phyloP scores from a whole-genome alignment of 2,888 invertebrate species.

The Drosophila paucipuncta region DNA sequence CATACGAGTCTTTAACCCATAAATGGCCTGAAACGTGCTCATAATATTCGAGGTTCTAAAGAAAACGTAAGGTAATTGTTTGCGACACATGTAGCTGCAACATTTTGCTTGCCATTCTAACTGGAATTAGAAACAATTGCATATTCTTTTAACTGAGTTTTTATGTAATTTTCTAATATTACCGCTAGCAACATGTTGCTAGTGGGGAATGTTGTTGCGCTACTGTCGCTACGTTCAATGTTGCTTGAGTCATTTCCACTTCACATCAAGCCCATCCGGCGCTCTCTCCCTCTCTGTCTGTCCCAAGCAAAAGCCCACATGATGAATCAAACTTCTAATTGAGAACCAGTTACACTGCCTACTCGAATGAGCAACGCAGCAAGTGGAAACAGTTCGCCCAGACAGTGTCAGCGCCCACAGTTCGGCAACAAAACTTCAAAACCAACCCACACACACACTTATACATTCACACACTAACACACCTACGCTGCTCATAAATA shows the following conservation, averaged over 20 bases:
- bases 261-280: slow-evolving; percentile 71
- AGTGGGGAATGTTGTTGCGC: slow-evolving; percentile 18
- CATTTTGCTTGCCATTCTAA: slow-evolving; percentile 3
- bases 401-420: slow-evolving; percentile 49
- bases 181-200: slow-evolving; percentile 30
- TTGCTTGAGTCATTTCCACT: slow-evolving; percentile 25
- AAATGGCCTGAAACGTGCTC: slow-evolving; percentile 60
- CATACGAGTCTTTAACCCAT: slow-evolving; percentile 51
- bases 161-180: background rate
- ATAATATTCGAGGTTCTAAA: slow-evolving; percentile 47
- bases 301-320: slow-evolving; percentile 66
- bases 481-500: slow-evolving; percentile 39
- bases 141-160: background rate
- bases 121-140: background rate
- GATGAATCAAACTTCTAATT: slow-evolving; percentile 61
- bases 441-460: slow-evolving; percentile 51
- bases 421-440: slow-evolving; percentile 33
- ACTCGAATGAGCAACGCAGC: slow-evolving; percentile 40
- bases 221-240: slow-evolving; percentile 7
- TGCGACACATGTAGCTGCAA: slow-evolving; percentile 16
- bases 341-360: slow-evolving; percentile 59
- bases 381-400: slow-evolving; percentile 59
- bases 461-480: slow-evolving; percentile 22
- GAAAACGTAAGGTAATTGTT: slow-evolving; percentile 17
- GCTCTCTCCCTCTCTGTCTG: slow-evolving; percentile 15